Conservation (phyloP, 2,888 invertebrate species). For the Euplexia lucipara region DNA sequence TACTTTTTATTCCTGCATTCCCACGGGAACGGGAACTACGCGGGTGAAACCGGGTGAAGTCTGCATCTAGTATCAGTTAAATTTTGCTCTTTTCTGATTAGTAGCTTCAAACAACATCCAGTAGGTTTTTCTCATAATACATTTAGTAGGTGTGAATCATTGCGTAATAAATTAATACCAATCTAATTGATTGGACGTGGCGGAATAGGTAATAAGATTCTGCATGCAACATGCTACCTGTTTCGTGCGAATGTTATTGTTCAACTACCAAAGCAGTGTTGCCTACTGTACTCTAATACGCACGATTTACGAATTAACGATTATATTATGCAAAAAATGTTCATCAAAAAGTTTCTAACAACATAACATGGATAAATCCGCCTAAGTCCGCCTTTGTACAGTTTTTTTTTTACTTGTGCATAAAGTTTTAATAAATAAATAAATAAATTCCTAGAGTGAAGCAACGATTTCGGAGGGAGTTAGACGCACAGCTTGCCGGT, state of each 20-base stretch:
- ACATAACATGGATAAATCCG: too few species aligned
- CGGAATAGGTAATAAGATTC: constrained; percentile 31
- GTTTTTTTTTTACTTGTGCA: too few species aligned
- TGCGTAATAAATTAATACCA: constrained; percentile 43
- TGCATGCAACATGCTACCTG: constrained; percentile 49
- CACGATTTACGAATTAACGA: constrained; percentile 38
- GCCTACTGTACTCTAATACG: constrained; percentile 31
- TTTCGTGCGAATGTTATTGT: constrained; percentile 45
- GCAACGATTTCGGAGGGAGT: too few species aligned
- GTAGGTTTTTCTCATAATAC: constrained; percentile 10
- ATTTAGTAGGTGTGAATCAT: constrained; percentile 35
- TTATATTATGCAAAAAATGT: constrained; percentile 1
- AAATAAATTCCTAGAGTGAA: too few species aligned
- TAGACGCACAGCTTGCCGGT: too few species aligned
- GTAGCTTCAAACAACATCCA: neutral
- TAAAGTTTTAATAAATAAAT: too few species aligned
- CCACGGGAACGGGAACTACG: too few species aligned
- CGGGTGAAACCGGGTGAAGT: too few species aligned
- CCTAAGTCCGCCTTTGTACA: too few species aligned
- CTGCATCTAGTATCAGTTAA: neutral
- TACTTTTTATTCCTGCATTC: too few species aligned
- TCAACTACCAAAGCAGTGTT: constrained; percentile 35
- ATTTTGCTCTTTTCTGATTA: neutral
- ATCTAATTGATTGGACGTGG: constrained; percentile 42
- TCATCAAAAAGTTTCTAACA: too few species aligned